Evolutionary conservation across 2,113 vertebrate genomes (phyloP), one percentile per base, ranked within the genome.

Genomic region (Misgurnus anguillicaudatus): DNA sequence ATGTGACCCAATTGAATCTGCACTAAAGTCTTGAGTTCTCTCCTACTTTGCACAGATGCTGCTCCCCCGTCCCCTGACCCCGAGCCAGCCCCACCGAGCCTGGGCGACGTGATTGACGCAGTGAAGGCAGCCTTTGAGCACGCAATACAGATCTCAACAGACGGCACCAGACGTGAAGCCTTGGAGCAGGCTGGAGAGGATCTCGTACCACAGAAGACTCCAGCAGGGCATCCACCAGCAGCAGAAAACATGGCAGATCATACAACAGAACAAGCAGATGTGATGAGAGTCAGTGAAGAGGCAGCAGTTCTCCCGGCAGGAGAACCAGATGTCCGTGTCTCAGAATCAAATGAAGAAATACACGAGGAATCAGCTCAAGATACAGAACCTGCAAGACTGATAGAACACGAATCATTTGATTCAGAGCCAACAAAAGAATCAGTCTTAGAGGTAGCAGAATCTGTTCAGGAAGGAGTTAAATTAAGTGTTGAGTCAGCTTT

Each of bases 31-130:
- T 47, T 0, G 8, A 74, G 41, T 31, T 48, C 14, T 74, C 14
- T 71, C 13, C 24, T 64, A n/a, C 36, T 53, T 70, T 55, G n/a
- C 45, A 76, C 72, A 83, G 82, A 69, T 62, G 19, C 9, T 48
- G 36, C 65, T 64, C 21, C 67, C 10, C 31, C 66, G 2, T 80
- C 82, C 4, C 48, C 66, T 21, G 69, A 42, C 60, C 66, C 69
- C 0, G 79, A 81, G 16, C 61, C 87, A 42, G 87, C 82, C 38
- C 84, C 87, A 42, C 89, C 86, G 11, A 91, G 85, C 68, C 80
- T 91, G 24, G 81, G 78, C 76, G 89, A 90, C 21, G 88, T 91
- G 74, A 88, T 90, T 75, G 86, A 91, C 62, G 89, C 87, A 1
- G 88, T 92, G 41, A 88, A 89, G 80, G 81, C 68, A 8, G 82